A percentile compares a stretch with the other conserved stretches of the same genome.
Conservation (phyloP, 2,797 vertebrate genomes). For the Spinibarbus caldwelli region DNA sequence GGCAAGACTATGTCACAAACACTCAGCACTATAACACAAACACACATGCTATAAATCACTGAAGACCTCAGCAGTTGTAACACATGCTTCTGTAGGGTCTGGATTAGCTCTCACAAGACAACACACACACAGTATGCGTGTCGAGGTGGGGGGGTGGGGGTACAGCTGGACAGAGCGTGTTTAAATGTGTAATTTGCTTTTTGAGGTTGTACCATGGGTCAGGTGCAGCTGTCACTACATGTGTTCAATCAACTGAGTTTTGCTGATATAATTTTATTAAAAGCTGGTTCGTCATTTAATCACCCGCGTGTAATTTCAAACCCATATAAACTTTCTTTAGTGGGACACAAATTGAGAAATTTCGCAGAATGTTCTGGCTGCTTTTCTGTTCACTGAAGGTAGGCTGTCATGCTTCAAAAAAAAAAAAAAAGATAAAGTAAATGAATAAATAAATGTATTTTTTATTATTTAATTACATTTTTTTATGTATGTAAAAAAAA, state of each 20-base stretch:
- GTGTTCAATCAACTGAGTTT: not conserved
- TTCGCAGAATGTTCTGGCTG: not conserved
- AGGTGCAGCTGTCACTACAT: conserved; percentile 18
- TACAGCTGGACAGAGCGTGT: not conserved
- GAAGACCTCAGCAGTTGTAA: conserved; percentile 11
- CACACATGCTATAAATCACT: conserved; percentile 22
- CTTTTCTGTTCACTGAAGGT: not conserved
- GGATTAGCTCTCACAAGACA: conserved; percentile 17
- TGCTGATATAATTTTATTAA: not conserved
- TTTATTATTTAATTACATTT: not conserved
- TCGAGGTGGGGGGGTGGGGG: too few species aligned
- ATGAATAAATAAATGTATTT: not conserved
- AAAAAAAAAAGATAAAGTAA: not conserved
- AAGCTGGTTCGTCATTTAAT: not conserved
- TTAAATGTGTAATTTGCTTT: conserved; percentile 19
- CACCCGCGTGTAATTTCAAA: not conserved
- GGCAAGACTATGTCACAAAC: conserved; percentile 33
- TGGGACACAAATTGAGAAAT: not conserved
- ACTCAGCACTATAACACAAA: conserved; percentile 40
- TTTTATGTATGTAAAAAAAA: not conserved
- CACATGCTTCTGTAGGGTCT: conserved; percentile 10
- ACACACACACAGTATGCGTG: conserved; percentile 7
- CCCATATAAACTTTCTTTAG: not conserved
- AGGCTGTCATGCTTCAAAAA: not conserved
- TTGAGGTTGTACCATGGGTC: not conserved